Evolutionary conservation across 1,140 invertebrate genomes (phyloP), one percentile per base, ranked within the genome.

Genomic region (Trialeurodes vaporariorum): DNA sequence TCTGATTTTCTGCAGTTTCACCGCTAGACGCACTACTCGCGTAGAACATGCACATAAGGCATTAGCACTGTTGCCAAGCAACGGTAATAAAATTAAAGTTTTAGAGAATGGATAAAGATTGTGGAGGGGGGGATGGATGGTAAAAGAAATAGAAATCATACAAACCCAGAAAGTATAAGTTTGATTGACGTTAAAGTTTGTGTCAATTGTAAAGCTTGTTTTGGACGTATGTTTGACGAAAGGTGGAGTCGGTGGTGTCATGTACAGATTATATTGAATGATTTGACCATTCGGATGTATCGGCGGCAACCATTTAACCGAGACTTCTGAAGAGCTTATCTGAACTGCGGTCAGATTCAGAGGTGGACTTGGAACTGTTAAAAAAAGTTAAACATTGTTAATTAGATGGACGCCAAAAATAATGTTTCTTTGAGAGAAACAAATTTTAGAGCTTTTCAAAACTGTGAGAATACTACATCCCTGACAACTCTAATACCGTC

Each of bases 131-230:
- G 17, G 22, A 13, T n/a, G n/a, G n/a, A n/a, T n/a, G n/a, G n/a
- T n/a, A n/a, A n/a, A n/a, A n/a, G n/a, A n/a, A n/a, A n/a, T n/a
- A n/a, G n/a, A n/a, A n/a, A n/a, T n/a, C 9, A 26, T 63, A 78
- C 78, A 79, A 76, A 88, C 88, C 86, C 87, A 90, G 77, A 92
- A 90, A 0, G 85, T 85, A 75, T 92, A 92, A 65, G 83, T 83
- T 2, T 74, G 77, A 23, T 83, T 81, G 22, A 84, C 81, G 64
- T 82, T 78, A 71, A 89, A 91, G 67, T 81, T 34, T 63, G 67
- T 2, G 65, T 63, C 21, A 59, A 66, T 63, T 65, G 67, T 13
- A 67, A 79, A 25, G 82, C 78, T 1, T 82, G 79, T 1, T 75
- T 81, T 67, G 78, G 78, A 25, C 60, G 71, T 59, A 67, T 69